These are phyloP conservation scores for Imbricaverruca yamaguchii DNA, from an alignment of 2,888 invertebrate genomes.

Conservation along the genomic window DNA sequence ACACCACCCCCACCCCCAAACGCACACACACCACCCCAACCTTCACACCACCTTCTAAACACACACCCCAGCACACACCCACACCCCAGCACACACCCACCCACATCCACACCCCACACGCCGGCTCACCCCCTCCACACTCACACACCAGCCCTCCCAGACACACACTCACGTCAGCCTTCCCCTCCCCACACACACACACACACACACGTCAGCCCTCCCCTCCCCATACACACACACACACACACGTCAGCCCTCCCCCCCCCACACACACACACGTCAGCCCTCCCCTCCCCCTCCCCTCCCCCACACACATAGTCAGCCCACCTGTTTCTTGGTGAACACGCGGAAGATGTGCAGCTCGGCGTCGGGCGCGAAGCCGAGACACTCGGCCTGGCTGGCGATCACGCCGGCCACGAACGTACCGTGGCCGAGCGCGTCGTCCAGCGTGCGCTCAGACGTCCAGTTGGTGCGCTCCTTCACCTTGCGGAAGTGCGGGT, in stretches of 20 bases:
- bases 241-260: not conserved
- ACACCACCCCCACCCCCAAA: too few species aligned
- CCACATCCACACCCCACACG: too few species aligned
- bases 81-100: too few species aligned
- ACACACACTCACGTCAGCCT: too few species aligned
- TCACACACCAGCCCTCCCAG: too few species aligned
- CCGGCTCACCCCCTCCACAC: too few species aligned
- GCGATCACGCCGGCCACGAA: slow-evolving; percentile 96
- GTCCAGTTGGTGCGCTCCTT: slow-evolving; percentile 96
- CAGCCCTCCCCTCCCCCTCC: not conserved
- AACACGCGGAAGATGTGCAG: slow-evolving; percentile 93
- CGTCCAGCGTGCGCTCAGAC: slow-evolving; percentile 86
- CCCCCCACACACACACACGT: too few species aligned
- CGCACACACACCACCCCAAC: too few species aligned
- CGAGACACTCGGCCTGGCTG: slow-evolving; percentile 69
- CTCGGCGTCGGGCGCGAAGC: slow-evolving; percentile 92
- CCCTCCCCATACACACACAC: too few species aligned
- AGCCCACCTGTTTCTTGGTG: slow-evolving; percentile 77
- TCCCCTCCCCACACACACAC: not conserved
- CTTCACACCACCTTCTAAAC: too few species aligned
- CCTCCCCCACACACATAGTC: too few species aligned
- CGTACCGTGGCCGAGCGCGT: slow-evolving; percentile 92
- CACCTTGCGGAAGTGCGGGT: slow-evolving; percentile 86
- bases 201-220: not conserved
- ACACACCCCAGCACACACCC: too few species aligned